Percentiles rank a stretch among this genome's conserved stretches.
These are phyloP conservation scores for Aphis gossypii DNA, from an alignment of 1,140 invertebrate genomes.

Conservation along the genomic window DNA sequence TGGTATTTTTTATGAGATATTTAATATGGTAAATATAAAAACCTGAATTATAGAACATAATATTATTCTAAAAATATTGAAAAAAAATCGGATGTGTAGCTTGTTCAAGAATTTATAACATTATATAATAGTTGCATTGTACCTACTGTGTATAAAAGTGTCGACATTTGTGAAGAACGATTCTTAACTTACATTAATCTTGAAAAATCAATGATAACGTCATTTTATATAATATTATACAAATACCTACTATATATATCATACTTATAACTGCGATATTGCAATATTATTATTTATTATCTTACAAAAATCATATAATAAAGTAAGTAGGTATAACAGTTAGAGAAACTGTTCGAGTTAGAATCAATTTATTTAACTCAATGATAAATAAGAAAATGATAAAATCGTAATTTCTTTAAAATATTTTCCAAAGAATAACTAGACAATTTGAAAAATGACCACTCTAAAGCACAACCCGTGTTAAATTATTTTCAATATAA, in stretches of 20 bases:
- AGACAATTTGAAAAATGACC: neutral
- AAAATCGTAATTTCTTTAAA: too few species aligned
- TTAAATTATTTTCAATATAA: neutral
- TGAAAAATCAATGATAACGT: neutral
- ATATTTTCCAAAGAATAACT: neutral
- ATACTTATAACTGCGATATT: neutral
- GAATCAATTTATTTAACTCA: neutral
- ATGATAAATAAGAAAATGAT: neutral
- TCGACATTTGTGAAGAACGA: neutral
- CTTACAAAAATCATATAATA: neutral
- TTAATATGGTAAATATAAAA: neutral
- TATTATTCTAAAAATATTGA: neutral
- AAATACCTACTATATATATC: neutral
- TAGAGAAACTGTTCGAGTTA: too few species aligned
- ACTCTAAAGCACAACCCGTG: neutral
- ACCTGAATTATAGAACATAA: neutral
- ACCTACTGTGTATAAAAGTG: too few species aligned
- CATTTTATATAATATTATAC: neutral
- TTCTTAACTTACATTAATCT: neutral
- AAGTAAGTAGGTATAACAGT: too few species aligned
- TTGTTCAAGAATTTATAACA: neutral
- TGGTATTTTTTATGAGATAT: too few species aligned
- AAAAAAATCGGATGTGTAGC: neutral
- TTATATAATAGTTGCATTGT: neutral
- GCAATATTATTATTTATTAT: neutral